Base-by-base conservation (phyloP, 2,888 invertebrate species). In the Pyrgus malvae region DNA sequence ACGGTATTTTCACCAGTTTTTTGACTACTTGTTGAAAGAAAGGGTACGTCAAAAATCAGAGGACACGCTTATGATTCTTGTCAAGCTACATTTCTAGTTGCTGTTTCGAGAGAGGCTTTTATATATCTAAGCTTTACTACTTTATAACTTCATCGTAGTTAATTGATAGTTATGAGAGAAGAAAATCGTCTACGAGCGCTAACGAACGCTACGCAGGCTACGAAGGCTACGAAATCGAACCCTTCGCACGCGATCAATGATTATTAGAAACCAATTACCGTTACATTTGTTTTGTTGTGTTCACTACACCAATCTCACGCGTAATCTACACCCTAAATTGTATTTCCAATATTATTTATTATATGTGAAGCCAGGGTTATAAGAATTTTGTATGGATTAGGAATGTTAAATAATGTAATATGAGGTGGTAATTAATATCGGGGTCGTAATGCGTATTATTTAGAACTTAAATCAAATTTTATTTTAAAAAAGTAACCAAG, bases 191-290 rank as follows among this genome's bases (percentile, higher is more conserved):
- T 51, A 27, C 11, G 12, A 17, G 23, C 14, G 11, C 1, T 6
- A 6, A 23, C 23, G 23, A 23, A 23, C 23, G n/a, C 35, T 25
- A 45, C 27, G 21, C 9, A 40, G n/a, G n/a, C n/a, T n/a, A n/a
- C n/a, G n/a, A 74, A 64, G 63, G 62, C 55, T 51, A 57, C 60
- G 67, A 61, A 62, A 68, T 62, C 60, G 63, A 51, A 60, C 63
- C 58, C 62, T 66, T 61, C 65, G 66, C 66, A 65, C 57, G 41
- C 70, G 70, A 76, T 74, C 70, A 70, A 74, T 73, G 65, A 66
- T 68, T 81, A 77, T 79, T 75, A 73, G 71, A 72, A 76, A 75
- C 66, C 68, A 74, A 80, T 78, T 79, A 77, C 58, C 62, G 57
- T 60, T 70, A 68, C 62, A 67, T 73, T 72, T 70, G 62, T 68